Evolutionary conservation across 2,113 vertebrate genomes (phyloP), one percentile per base, ranked within the genome.

Genomic region (Nicator chloris): DNA sequence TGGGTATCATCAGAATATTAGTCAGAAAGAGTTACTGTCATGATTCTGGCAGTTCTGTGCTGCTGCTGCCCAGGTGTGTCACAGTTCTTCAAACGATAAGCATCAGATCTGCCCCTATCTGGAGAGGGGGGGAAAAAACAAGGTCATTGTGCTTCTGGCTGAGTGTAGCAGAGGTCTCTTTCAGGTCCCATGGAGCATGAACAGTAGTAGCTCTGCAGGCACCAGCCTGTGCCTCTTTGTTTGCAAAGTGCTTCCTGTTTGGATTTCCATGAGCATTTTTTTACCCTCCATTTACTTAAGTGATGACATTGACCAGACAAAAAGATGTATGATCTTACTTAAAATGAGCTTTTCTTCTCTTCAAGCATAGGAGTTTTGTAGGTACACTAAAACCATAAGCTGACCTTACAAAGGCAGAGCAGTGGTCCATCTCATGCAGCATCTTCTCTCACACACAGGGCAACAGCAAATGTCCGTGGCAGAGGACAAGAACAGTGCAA

Each of bases 211-310:
- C 56, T 95, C 72, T 83, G 91, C 91, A 90, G 88, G 88, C 83
- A 95, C 86, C 68, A 78, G 80, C 86, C 80, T 92, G 92, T 84
- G 80, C 64, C 39, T 86, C 56, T 93, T 86, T 93, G 63, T 94
- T 95, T 95, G 88, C 72, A 70, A 70, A 92, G 72, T 75, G 88
- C 69, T 97, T 95, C 88, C 86, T 95, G 94, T 94, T 96, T 94
- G 88, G 72, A 93, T 96, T 97, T 96, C 88, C 92, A 84, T 64
- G 69, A 90, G 80, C 96, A 81, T 92, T 42, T 92, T 95, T 94
- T 95, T 71, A 90, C 80, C 54, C 76, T 88, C 72, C 82, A 86
- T 88, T 97, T 96, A 76, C 86, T 86, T 81, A 78, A 88, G 80
- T 88, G 92, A 88, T 93, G 80, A 93, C 77, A 86, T 90, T 82